Conservation (phyloP, 2,113 vertebrate species). For the Diadophis punctatus region DNA sequence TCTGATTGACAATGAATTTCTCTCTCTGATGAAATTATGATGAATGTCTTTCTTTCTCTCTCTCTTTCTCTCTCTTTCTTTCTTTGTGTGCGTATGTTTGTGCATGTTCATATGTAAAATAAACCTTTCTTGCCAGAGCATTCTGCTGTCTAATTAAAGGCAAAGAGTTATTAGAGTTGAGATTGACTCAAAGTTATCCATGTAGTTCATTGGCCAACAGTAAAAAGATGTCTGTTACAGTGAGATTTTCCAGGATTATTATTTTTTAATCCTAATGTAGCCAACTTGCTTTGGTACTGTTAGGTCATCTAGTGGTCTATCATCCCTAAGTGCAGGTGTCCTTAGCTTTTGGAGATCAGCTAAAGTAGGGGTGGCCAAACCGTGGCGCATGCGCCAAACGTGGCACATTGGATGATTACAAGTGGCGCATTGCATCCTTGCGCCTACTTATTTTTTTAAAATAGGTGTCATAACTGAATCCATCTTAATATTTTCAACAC, state of each 20-base stretch:
- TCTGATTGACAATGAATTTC: background rate
- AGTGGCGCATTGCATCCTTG: too few relatives aligned
- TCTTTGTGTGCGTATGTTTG: background rate
- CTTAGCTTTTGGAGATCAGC: background rate
- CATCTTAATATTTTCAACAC: too few relatives aligned
- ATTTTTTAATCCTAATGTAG: background rate
- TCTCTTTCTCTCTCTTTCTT: too few relatives aligned
- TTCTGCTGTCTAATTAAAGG: background rate
- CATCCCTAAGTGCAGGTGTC: background rate
- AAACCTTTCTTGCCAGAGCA: background rate
- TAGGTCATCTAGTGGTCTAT: background rate
- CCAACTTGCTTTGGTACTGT: background rate
- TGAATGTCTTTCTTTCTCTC: background rate
- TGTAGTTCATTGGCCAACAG: background rate
- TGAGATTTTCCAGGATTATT: background rate
- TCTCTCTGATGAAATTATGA: background rate
- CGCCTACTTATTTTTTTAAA: too few relatives aligned
- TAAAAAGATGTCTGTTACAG: background rate
- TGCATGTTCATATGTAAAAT: background rate
- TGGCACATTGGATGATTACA: too few relatives aligned
- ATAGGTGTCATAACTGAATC: too few relatives aligned
- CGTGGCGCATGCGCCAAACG: too few relatives aligned
- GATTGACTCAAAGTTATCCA: background rate
- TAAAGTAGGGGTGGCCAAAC: too few relatives aligned
- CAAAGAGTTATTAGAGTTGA: background rate